Base-by-base conservation (phyloP, 2,888 invertebrate genomes). In the Iselma pallidipennis region DNA sequence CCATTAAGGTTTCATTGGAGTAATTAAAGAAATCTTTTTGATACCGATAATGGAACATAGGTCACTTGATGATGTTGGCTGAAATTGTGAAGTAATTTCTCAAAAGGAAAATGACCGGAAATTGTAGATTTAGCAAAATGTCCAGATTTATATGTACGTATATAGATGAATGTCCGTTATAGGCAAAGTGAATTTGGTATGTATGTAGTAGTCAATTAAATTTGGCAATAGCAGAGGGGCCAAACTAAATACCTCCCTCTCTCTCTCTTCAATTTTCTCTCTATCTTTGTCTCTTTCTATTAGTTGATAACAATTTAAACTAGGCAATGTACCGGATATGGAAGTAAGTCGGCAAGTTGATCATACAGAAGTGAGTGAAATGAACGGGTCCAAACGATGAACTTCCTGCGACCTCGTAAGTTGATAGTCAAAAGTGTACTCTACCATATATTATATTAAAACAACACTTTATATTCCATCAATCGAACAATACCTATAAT, bases 321-420 rank as follows among this genome's bases (percentile, higher is more conserved):
- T 16, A 6, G 16, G 16, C 16, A 37, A 37, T 55, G 45, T 29
- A 61, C 61, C 67, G 71, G 71, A 71, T 69, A 68, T 71, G 71
- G 69, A 71, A 69, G 71, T 66, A 71, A 69, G 69, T 68, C 69
- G 69, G 69, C 66, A 55, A 66, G 64, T 69, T 69, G 69, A 66
- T 69, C 67, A 69, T 65, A n/a, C n/a, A 68, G 66, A 64, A 59
- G 56, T 50, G 56, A n/a, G n/a, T n/a, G n/a, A 48, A 33, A 19
- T 42, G 57, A 51, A 23, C 26, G 52, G 52, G 45, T 16, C 55
- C 57, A 61, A 61, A 61, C 57, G 56, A 61, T 54, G 49, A 54
- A 61, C 61, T 57, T 61, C 61, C 61, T 61, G 49, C n/a, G n/a
- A n/a, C n/a, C n/a, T n/a, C n/a, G n/a, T n/a, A n/a, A n/a, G n/a